Percentiles rank a stretch among this genome's conserved stretches.
phyloP scores from a whole-genome alignment of 2,797 vertebrate genomes.

The Cuniculus paca region DNA sequence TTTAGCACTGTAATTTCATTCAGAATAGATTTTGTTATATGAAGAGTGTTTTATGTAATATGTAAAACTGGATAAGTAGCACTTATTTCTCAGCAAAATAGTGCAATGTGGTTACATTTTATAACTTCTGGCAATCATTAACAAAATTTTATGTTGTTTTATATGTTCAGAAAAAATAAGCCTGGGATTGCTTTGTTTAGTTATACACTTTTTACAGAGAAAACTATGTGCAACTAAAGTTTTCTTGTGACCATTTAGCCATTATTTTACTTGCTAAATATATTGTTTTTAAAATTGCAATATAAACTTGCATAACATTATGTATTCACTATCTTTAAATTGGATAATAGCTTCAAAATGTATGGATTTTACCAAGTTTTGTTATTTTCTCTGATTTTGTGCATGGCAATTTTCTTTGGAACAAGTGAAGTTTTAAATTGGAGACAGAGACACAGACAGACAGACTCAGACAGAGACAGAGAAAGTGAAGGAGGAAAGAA shows the following conservation, averaged over 20 bases:
- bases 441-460: not conserved
- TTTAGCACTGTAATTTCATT: not conserved
- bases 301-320: not conserved
- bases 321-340: not conserved
- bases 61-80: not conserved
- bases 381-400: not conserved
- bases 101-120: not conserved
- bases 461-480: no score
- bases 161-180: not conserved
- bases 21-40: not conserved
- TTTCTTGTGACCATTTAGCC: not conserved
- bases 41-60: not conserved
- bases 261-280: not conserved
- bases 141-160: not conserved
- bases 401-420: not conserved
- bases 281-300: not conserved
- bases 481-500: no score
- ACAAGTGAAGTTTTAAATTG: not conserved
- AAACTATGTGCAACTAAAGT: not conserved
- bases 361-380: not conserved
- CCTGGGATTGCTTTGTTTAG: not conserved
- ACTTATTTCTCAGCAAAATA: not conserved
- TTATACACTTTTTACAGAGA: not conserved
- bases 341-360: not conserved
- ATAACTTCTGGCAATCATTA: not conserved